Base-by-base conservation (phyloP, 1,140 invertebrate genomes). In the Drosophila nebulosa region DNA sequence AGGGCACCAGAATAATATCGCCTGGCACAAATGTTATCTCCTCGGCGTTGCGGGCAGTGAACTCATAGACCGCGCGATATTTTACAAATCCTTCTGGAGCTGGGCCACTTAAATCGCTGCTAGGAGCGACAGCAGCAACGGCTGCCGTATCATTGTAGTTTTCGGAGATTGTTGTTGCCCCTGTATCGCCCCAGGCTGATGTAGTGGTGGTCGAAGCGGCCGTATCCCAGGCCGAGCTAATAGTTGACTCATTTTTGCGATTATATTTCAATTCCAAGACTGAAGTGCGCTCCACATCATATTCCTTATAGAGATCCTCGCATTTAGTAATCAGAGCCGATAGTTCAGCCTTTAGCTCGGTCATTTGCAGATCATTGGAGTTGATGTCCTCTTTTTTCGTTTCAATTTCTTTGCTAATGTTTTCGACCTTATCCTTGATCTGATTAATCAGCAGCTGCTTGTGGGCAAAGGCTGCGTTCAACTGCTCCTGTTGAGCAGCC, bases 11-110 rank as follows among this genome's bases (percentile, higher is more conserved):
- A 76, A 99, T 97, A 90, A 98, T 95, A 92, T 99, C 98, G 4
- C 98, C 98, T 35, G 97, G 97, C 92, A 97, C 95, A 73, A 99
- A 96, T 21, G 96, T 96, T 22, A 99, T 94, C 92, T 99, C 99
- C 92, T 99, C 99, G 6, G 94, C 93, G 90, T 98, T 98, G 67
- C 98, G 93, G 0, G 98, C 97, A 52, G 95, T 95, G 93, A 99
- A 99, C 90, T 98, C 97, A 90, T 98, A 99, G 3, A 99, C 92
- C 9, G 97, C 98, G 66, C 97, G 94, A 92, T 98, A 99, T 90
- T 95, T 96, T 5, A 93, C 93, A 14, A 93, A 93, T n/a, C 92
- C 93, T 14, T 92, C 90, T 12, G 91, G 88, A 35, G 91, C 85
- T 18, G 85, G 78, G n/a, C 81, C 90, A 22, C 72, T 74, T 51